These are phyloP conservation scores for Formica aserva DNA, from an alignment of 2,888 invertebrate species.

Conservation along the genomic window DNA sequence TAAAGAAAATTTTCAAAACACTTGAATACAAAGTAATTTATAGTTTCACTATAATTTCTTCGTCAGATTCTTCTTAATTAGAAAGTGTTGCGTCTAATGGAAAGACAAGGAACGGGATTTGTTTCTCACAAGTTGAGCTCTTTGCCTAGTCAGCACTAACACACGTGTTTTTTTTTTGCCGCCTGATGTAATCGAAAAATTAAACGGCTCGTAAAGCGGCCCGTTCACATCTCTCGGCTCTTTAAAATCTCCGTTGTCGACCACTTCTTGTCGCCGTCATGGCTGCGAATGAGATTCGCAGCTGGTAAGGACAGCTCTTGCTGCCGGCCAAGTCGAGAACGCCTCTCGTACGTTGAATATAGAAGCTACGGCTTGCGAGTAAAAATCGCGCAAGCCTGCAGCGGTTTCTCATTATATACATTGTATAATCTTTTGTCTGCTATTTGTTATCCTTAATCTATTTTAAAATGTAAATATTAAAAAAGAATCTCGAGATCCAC, in stretches of 20 bases:
- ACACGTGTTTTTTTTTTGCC: slow-evolving; percentile 50
- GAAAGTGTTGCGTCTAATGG: neutral
- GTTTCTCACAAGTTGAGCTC: slow-evolving; percentile 13
- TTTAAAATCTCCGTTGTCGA: slow-evolving; percentile 48
- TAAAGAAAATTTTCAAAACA: neutral
- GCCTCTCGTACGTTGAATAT: neutral
- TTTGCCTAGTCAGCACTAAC: neutral
- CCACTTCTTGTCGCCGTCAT: neutral
- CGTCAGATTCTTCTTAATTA: neutral
- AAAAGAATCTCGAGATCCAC: neutral
- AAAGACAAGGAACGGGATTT: neutral
- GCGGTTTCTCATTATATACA: neutral
- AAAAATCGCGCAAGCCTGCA: neutral
- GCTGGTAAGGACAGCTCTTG: slow-evolving; percentile 12
- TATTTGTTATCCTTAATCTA: neutral
- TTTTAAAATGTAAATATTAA: neutral
- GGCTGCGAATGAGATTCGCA: slow-evolving; percentile 30
- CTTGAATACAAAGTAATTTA: slow-evolving; percentile 1
- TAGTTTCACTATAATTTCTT: neutral
- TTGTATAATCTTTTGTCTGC: neutral
- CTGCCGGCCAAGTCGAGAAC: neutral
- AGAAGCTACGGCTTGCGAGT: neutral
- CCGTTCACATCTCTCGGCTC: slow-evolving; percentile 14
- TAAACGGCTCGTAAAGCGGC: slow-evolving; percentile 29
- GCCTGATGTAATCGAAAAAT: slow-evolving; percentile 62